Evolutionary conservation across 92 coral and sea anemone genomes (phyloP).

Genomic region (Phymanthus crucifer): DNA sequence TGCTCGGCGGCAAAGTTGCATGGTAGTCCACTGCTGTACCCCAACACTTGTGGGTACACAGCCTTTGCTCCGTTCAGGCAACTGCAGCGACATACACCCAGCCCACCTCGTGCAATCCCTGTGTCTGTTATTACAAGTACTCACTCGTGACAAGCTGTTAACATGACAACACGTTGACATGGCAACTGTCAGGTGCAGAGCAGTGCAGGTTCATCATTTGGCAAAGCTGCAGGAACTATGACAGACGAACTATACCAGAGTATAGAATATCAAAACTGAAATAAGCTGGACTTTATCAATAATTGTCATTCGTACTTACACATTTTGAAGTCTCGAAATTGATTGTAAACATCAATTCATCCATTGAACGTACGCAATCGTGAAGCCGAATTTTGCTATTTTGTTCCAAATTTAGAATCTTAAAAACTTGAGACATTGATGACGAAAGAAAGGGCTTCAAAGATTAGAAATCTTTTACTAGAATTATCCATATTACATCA

Average conservation of each 20-base stretch:
- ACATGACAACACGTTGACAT: background rate
- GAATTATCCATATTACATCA: background rate
- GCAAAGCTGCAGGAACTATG: too few relatives aligned
- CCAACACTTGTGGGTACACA: conserved; percentile 11
- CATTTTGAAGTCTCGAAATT: background rate
- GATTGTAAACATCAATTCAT: background rate
- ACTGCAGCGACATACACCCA: conserved; percentile 1
- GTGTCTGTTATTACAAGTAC: conserved; percentile 46
- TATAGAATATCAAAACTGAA: background rate
- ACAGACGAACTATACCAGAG: background rate
- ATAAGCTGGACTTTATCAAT: background rate
- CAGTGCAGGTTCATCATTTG: background rate
- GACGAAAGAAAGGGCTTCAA: background rate
- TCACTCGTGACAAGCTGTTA: conserved; percentile 5
- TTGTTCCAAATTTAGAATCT: background rate
- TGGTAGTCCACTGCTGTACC: conserved; percentile 30
- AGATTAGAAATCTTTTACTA: background rate
- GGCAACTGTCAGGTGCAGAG: background rate
- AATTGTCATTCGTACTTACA: background rate
- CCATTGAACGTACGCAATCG: background rate
- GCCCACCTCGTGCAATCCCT: conserved; percentile 32
- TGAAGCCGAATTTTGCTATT: background rate
- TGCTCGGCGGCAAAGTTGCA: conserved; percentile 10
- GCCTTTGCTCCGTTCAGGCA: background rate
- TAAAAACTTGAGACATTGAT: background rate